Evolutionary conservation across 2,888 invertebrate genomes (phyloP).

Genomic region (Synergus umbraculus): DNA sequence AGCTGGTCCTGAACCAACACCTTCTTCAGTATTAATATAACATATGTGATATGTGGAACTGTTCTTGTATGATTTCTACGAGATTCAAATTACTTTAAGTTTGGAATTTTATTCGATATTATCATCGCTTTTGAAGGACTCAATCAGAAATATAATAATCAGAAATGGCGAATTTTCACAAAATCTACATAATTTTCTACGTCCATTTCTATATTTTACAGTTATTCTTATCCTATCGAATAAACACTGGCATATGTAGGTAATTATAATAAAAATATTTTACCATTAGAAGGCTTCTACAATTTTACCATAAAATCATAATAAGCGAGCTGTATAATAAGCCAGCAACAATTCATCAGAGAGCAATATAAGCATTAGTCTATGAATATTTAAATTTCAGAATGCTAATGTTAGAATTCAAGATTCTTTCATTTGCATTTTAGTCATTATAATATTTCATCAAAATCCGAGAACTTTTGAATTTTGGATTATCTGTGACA

Average conservation of each 20-base stretch:
- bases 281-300: not conserved
- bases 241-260: not conserved
- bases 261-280: slow-evolving; percentile 1
- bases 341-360: not conserved
- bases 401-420: not conserved
- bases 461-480: not conserved
- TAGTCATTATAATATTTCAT: not conserved
- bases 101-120: slow-evolving; percentile 30
- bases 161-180: slow-evolving; percentile 15
- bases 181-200: not conserved
- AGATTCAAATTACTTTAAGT: slow-evolving; percentile 17
- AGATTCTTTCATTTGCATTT: not conserved
- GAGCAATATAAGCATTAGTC: not conserved
- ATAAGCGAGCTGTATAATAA: not conserved
- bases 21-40: slow-evolving; percentile 55
- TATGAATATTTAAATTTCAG: not conserved
- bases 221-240: not conserved
- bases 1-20: slow-evolving; percentile 58
- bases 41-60: slow-evolving; percentile 36
- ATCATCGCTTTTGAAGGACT: not conserved
- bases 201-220: not conserved
- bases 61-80: slow-evolving; percentile 5
- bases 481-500: not conserved
- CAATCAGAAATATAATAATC: not conserved
- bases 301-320: not conserved